These are phyloP conservation scores for Melipona beecheii DNA, from an alignment of 2,888 invertebrate genomes.

Conservation along the genomic window DNA sequence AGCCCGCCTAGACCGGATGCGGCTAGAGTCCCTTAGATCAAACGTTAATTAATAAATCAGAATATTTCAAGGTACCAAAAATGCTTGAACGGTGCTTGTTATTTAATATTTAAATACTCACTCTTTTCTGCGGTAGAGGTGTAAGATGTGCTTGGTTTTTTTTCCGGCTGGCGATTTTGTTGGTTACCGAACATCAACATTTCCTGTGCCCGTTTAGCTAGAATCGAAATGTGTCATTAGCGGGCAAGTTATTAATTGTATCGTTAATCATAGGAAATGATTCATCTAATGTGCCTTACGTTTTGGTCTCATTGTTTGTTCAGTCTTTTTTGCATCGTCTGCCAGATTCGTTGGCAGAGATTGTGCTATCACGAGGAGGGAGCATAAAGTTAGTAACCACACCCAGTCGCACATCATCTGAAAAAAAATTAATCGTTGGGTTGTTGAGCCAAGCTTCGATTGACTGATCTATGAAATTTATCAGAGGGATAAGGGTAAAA, in stretches of 20 bases:
- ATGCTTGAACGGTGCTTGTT: background rate
- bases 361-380: conserved; percentile 68
- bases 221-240: conserved; percentile 25
- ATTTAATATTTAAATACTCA: conserved; percentile 48
- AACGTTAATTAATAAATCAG: no score
- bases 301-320: conserved; percentile 79
- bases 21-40: conserved; percentile 73
- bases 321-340: conserved; percentile 78
- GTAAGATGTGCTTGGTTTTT: conserved; percentile 61
- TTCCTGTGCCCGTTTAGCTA: conserved; percentile 83
- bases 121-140: conserved; percentile 75
- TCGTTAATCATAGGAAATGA: background rate
- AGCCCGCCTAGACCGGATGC: conserved; percentile 77
- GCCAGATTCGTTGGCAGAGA: conserved; percentile 77
- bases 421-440: conserved; percentile 28
- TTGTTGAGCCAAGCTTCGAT: background rate
- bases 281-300: conserved; percentile 65
- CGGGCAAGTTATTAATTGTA: background rate
- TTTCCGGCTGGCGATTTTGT: conserved; percentile 78
- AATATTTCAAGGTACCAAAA: background rate
- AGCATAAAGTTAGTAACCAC: conserved; percentile 72
- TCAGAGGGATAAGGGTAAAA: background rate
- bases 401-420: conserved; percentile 75
- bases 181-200: conserved; percentile 84
- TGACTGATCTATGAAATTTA: background rate